A percentile compares a stretch with the other conserved stretches of the same genome.
Evolutionary conservation across 2,797 vertebrate species (phyloP).

Genomic region (Thaleichthys pacificus): DNA sequence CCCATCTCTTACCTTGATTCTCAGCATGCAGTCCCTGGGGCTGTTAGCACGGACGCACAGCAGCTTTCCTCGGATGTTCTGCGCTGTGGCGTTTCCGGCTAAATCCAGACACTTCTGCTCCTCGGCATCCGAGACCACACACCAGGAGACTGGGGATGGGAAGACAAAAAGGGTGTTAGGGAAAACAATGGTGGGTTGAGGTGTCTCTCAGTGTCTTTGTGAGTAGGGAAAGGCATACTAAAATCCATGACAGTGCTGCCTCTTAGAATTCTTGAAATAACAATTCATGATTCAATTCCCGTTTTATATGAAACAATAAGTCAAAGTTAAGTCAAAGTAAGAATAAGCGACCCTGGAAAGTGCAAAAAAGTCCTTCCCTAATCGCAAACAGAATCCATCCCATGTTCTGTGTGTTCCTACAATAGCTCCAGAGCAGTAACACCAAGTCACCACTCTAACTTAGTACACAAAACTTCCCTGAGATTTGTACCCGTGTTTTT

Average conservation of each 20-base stretch:
- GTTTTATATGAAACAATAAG: too few species aligned
- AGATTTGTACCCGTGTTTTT: slow-evolving; percentile 65
- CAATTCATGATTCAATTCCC: not conserved
- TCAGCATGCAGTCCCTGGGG: slow-evolving; percentile 74
- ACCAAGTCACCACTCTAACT: not conserved
- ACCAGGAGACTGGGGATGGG: slow-evolving; percentile 73
- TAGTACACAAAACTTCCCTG: not conserved
- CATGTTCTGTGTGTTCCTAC: not conserved
- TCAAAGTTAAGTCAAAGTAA: not conserved
- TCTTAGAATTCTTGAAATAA: too few species aligned
- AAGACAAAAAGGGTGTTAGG: not conserved
- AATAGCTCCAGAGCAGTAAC: not conserved
- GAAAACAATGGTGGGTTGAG: not conserved
- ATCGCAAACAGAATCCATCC: not conserved
- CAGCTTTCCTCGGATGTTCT: slow-evolving; percentile 68
- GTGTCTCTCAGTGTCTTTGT: not conserved
- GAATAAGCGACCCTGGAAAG: not conserved
- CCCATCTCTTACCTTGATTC: slow-evolving; percentile 71
- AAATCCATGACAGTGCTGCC: too few species aligned
- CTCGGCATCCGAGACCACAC: slow-evolving; percentile 72
- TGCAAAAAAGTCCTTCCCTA: too few species aligned
- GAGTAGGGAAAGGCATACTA: not conserved
- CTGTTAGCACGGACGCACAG: slow-evolving; percentile 69
- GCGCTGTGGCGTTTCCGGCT: slow-evolving; percentile 69
- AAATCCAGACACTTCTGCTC: slow-evolving; percentile 80